phyloP scores from a whole-genome alignment of 2,113 vertebrate species.

The Rhinoderma darwinii region DNA sequence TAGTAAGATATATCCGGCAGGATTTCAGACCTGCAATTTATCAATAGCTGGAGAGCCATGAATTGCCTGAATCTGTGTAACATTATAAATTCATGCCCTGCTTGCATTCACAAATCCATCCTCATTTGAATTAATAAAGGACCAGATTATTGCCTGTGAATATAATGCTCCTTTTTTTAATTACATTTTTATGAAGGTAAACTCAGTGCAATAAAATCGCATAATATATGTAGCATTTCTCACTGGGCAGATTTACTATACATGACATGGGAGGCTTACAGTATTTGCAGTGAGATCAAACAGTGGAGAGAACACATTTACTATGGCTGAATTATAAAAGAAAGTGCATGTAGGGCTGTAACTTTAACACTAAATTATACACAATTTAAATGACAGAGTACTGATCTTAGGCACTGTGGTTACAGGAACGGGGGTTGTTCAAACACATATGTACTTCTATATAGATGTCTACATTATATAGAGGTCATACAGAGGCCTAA shows the following conservation, averaged over 20 bases:
- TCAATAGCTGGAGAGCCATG: background rate
- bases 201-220: background rate
- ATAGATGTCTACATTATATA: too few species aligned
- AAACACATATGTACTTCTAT: too few species aligned
- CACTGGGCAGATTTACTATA: background rate
- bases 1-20: background rate
- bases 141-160: slow-evolving; percentile 14
- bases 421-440: too few species aligned
- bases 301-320: background rate
- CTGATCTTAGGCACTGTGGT: too few species aligned
- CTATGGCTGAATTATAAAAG: too few species aligned
- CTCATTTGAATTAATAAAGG: slow-evolving; percentile 27
- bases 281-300: background rate
- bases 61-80: slow-evolving; percentile 10
- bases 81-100: background rate
- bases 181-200: slow-evolving; percentile 22
- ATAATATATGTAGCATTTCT: background rate
- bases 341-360: too few species aligned
- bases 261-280: background rate
- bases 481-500: too few species aligned
- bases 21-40: background rate
- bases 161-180: slow-evolving; percentile 20
- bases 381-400: too few species aligned
- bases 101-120: slow-evolving; percentile 7
- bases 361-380: too few species aligned